Conservation (phyloP, 2,797 vertebrate genomes). For the Harpagifer antarcticus region DNA sequence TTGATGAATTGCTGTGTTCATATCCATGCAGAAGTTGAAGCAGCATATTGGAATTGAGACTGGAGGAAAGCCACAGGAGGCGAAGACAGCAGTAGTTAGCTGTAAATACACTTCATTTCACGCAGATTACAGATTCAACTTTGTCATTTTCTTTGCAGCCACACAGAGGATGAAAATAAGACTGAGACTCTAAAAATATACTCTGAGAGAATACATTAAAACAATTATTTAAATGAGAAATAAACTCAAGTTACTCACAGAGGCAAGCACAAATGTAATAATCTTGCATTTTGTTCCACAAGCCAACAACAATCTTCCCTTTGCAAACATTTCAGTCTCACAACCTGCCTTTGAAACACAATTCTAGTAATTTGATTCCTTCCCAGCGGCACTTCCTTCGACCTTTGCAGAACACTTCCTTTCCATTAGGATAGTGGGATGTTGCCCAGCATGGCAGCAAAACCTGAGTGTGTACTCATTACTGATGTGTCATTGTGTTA, state of each 20-base stretch:
- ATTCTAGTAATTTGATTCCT: slow-evolving; percentile 12
- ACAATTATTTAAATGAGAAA: slow-evolving; percentile 39
- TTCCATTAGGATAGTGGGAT: slow-evolving; percentile 15
- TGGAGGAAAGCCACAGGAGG: slow-evolving; percentile 19
- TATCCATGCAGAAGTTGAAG: slow-evolving; percentile 39
- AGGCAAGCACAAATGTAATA: slow-evolving; percentile 23
- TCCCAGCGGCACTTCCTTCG: slow-evolving; percentile 28
- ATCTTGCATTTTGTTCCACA: slow-evolving; percentile 24
- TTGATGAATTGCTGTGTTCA: slow-evolving; percentile 57
- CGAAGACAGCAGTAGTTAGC: slow-evolving; percentile 22
- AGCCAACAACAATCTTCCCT: slow-evolving; percentile 22
- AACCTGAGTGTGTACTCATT: slow-evolving; percentile 66
- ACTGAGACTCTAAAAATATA: background rate
- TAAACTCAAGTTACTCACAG: slow-evolving; percentile 15
- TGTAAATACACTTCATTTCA: slow-evolving; percentile 63
- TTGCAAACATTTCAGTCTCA: slow-evolving; percentile 19
- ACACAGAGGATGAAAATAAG: slow-evolving; percentile 5
- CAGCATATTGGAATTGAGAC: slow-evolving; percentile 52
- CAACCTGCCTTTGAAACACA: slow-evolving; percentile 11
- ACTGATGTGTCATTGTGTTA: slow-evolving; percentile 51
- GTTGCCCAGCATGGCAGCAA: slow-evolving; percentile 37
- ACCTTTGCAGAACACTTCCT: slow-evolving; percentile 23
- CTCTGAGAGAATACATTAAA: slow-evolving; percentile 22
- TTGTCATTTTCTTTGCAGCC: slow-evolving; percentile 4
- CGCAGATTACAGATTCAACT: slow-evolving; percentile 37